Percentiles rank a stretch among this genome's conserved stretches.
Evolutionary conservation across 2,888 invertebrate genomes (phyloP).

Genomic region (Pandemis corylana): DNA sequence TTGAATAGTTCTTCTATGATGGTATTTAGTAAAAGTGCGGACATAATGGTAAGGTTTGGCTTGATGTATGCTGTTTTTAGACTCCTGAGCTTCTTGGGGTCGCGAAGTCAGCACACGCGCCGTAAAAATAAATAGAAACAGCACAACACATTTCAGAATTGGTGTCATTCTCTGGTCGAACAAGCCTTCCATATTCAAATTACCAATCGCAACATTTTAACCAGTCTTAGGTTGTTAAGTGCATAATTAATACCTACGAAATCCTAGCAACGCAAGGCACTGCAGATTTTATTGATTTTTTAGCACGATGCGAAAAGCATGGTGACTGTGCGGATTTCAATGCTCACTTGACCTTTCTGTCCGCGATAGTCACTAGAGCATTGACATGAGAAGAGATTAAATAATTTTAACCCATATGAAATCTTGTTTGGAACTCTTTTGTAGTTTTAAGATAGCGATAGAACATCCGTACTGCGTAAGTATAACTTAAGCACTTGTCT

Average conservation of each 20-base stretch:
- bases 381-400: conserved; percentile 21
- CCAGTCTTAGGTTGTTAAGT: conserved; percentile 49
- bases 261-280: conserved; percentile 65
- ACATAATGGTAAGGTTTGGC: conserved; percentile 74
- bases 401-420: conserved; percentile 18
- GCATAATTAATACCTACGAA: conserved; percentile 50
- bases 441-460: conserved; percentile 29
- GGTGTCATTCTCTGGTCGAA: conserved; percentile 73
- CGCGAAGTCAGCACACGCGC: conserved; percentile 78
- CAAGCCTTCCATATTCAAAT: conserved; percentile 67
- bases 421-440: conserved; percentile 33
- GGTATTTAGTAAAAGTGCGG: conserved; percentile 80
- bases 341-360: conserved; percentile 32
- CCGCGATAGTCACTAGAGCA: conserved; percentile 9
- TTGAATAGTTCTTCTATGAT: conserved; percentile 75
- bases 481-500: conserved; percentile 5
- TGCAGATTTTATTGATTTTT: conserved; percentile 75
- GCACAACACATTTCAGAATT: conserved; percentile 74
- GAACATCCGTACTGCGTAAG: conserved; percentile 21
- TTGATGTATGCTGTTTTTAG: conserved; percentile 70
- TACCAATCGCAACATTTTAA: conserved; percentile 38
- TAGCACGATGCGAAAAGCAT: conserved; percentile 35
- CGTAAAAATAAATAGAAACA: conserved; percentile 79
- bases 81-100: conserved; percentile 72
- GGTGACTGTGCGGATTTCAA: conserved; percentile 46